These are phyloP conservation scores for Fragum fragum DNA, from an alignment of 2,888 invertebrate species.

Conservation along the genomic window DNA sequence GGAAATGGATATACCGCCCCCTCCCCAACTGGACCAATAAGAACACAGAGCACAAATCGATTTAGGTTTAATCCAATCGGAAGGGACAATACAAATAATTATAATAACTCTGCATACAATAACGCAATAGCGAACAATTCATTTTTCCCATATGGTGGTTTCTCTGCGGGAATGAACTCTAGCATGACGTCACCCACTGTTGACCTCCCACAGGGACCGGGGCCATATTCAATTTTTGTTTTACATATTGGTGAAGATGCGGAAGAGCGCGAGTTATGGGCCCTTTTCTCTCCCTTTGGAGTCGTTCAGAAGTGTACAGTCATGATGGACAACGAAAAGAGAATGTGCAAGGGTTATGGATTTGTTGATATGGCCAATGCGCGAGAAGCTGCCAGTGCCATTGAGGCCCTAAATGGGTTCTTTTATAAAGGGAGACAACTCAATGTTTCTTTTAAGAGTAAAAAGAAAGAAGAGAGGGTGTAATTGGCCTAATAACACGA, in stretches of 20 bases:
- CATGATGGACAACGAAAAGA: conserved; percentile 84
- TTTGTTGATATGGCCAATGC: conserved; percentile 87
- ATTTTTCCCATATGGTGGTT: not conserved
- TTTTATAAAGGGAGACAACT: conserved; percentile 85
- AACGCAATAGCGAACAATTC: conserved; percentile 1
- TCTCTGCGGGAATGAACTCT: not conserved
- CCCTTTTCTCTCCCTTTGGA: conserved; percentile 86
- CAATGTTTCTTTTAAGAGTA: conserved; percentile 84
- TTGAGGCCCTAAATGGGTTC: conserved; percentile 85
- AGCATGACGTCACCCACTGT: conserved; percentile 33
- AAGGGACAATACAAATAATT: conserved; percentile 25
- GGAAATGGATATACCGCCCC: conserved; percentile 63
- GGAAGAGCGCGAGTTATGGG: conserved; percentile 86
- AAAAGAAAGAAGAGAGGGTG: conserved; percentile 36
- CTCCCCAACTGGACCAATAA: conserved; percentile 69
- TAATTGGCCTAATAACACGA: too few relatives aligned
- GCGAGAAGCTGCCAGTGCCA: conserved; percentile 85
- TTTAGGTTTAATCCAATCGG: conserved; percentile 73
- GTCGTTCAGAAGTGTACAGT: conserved; percentile 86
- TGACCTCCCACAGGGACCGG: conserved; percentile 57
- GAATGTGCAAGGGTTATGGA: conserved; percentile 86
- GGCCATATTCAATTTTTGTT: conserved; percentile 82
- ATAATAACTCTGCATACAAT: not conserved
- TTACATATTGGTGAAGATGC: conserved; percentile 87
- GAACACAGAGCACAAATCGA: conserved; percentile 66